Base-by-base conservation (phyloP, 30 jellyfish, hydroid and myxozoan genomes). In the Sanderia malayensis region DNA sequence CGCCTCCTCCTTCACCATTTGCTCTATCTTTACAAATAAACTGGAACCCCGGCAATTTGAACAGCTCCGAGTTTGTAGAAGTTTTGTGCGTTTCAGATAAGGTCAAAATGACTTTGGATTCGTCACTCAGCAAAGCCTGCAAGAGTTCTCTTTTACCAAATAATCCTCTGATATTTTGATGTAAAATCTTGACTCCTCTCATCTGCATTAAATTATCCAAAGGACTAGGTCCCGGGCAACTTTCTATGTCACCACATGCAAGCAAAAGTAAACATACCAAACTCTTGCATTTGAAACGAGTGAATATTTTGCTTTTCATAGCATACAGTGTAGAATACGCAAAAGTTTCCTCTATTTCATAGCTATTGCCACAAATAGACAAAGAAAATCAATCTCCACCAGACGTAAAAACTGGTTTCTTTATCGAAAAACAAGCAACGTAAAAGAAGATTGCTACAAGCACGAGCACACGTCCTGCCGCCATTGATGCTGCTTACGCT, bases 1-100 rank as follows among this genome's bases (percentile, higher is more conserved):
- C 60, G 9, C 67, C 67, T 55, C 67, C 67, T 55, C 67, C 67
- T n/a, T n/a, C 31, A 10, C 74, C 74, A 62, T 62, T 62, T 62
- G 9, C 60, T 62, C 74, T 6, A 30, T 62, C 58, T 62, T 30
- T 62, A 19, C 15, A 18, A 30, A 62, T 62, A 55, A 55, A 25
- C 28, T 20, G 28, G 31, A n/a, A 55, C 28, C 67, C 67, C 31
- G 67, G 67, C 28, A 55, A 4, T 55, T 55, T 55, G 31, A 55
- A 55, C 67, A 55, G 28, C 8, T 55, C 31, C 26, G 60, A 22
- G 74, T 62, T 30, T 22, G 58, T 22, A 17, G 52, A 25, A 17
- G 74, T 22, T 26, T 17, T 22, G 58, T 62, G 74, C 31, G 74
- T 62, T 62, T 62, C 74, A 17, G 74, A 62, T 23, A 62, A 62